Percentiles rank a stretch among this genome's conserved stretches.
Evolutionary conservation across 2,797 vertebrate species (phyloP).

Genomic region (Dryobates pubescens): DNA sequence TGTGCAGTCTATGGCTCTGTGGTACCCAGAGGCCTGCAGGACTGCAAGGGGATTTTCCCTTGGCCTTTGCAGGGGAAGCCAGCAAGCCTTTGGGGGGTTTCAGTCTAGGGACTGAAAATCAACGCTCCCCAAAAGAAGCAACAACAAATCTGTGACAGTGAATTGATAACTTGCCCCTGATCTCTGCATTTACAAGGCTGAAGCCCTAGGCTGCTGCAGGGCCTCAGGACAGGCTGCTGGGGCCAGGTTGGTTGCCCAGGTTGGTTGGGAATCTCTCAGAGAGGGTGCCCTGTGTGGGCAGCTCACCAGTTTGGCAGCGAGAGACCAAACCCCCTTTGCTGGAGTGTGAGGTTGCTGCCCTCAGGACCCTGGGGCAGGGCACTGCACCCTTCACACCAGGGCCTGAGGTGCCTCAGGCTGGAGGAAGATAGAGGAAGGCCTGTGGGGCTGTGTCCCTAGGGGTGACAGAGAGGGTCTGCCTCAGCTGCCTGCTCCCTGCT

Average conservation of each 20-base stretch:
- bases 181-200: not conserved
- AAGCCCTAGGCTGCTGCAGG: not conserved
- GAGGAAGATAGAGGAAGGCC: rapidly evolving
- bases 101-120: rapidly evolving
- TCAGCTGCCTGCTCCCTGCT: no score
- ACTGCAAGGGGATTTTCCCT: not conserved
- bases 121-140: not conserved
- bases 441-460: not conserved
- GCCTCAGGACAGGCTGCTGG: no score
- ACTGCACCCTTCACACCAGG: not conserved
- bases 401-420: rapidly evolving
- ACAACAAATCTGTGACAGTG: not conserved
- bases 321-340: no score
- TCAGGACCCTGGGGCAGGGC: rapidly evolving
- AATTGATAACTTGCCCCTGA: not conserved
- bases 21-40: not conserved
- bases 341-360: not conserved
- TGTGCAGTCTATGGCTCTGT: not conserved
- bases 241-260: rapidly evolving
- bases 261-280: no score
- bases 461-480: rapidly evolving
- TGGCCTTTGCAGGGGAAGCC: not conserved
- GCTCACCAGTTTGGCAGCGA: rapidly evolving
- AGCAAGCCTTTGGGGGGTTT: not conserved
- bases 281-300: rapidly evolving